phyloP scores from a whole-genome alignment of 2,113 vertebrate genomes.

The Oplegnathus fasciatus region DNA sequence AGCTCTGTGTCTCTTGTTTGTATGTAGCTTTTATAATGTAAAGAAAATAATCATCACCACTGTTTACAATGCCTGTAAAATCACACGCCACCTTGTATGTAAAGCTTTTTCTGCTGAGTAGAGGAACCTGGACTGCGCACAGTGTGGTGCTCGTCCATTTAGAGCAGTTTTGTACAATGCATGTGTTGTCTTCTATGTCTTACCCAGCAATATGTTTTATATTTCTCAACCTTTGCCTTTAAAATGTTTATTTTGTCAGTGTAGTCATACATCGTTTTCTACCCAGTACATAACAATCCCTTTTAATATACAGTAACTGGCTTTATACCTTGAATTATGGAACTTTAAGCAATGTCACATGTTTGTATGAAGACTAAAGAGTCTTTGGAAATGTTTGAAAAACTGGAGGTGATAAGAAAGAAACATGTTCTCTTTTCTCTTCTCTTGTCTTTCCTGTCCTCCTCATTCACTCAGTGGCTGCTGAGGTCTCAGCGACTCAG shows the following conservation, averaged over 20 bases:
- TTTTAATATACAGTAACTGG: conserved; percentile 7
- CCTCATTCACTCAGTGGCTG: neutral
- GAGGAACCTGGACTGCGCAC: neutral
- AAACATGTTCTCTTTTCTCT: neutral
- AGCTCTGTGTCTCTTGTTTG: neutral
- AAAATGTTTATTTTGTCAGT: conserved; percentile 2
- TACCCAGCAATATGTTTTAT: neutral
- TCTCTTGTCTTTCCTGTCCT: neutral
- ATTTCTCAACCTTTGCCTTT: conserved; percentile 7
- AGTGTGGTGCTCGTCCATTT: neutral
- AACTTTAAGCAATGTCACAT: conserved; percentile 28
- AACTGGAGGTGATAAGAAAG: conserved; percentile 18
- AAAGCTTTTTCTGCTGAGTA: conserved; percentile 13
- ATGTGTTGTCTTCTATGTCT: conserved; percentile 3
- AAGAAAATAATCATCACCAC: neutral
- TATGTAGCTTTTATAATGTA: neutral
- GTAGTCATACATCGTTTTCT: neutral
- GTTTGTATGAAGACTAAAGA: neutral
- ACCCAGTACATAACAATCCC: conserved; percentile 3
- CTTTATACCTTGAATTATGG: conserved; percentile 21
- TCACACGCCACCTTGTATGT: neutral
- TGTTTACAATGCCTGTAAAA: neutral
- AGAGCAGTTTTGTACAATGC: neutral
- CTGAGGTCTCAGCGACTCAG: neutral
- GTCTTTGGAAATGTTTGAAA: conserved; percentile 16